These are phyloP conservation scores for Eulacestoma nigropectus DNA, from an alignment of 2,113 vertebrate species.

Conservation along the genomic window DNA sequence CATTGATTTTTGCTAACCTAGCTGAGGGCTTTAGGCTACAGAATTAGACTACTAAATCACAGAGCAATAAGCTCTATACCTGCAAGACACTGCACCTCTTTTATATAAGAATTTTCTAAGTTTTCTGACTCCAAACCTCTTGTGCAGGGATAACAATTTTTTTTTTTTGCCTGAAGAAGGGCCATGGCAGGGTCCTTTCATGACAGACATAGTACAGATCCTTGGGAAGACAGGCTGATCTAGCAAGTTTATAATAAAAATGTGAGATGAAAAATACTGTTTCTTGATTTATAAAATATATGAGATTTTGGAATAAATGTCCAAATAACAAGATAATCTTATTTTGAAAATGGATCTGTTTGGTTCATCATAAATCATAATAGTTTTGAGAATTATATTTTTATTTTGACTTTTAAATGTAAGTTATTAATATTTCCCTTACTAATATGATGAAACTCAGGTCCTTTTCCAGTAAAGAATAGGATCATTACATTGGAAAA, in stretches of 20 bases:
- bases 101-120: background rate
- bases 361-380: background rate
- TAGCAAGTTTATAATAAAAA: background rate
- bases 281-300: background rate
- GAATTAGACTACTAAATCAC: background rate
- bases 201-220: background rate
- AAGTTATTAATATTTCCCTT: background rate
- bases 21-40: background rate
- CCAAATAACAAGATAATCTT: background rate
- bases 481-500: background rate
- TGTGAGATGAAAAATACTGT: background rate
- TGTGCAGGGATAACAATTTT: background rate
- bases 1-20: constrained; percentile 15
- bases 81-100: background rate
- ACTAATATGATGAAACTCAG: background rate
- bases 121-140: background rate
- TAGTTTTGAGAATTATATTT: background rate
- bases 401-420: background rate
- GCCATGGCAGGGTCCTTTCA: background rate
- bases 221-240: background rate
- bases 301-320: background rate
- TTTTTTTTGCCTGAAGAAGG: background rate
- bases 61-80: background rate
- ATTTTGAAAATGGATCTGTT: background rate
- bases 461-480: background rate